Evolutionary conservation across 2,797 vertebrate species (phyloP).

Genomic region (Alauda arvensis): DNA sequence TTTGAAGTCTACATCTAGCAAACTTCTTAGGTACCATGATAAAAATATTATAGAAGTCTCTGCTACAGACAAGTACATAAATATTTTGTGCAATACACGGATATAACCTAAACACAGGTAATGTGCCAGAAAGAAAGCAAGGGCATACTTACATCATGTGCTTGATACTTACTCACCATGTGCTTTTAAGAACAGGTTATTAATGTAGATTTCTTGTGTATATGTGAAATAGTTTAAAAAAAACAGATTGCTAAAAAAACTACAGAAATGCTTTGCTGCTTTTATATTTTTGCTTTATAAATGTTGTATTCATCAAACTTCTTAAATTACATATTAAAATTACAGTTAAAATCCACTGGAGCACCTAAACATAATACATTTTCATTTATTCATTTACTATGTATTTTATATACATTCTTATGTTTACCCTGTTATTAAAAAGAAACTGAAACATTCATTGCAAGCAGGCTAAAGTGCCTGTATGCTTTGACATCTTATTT

Average conservation of each 20-base stretch:
- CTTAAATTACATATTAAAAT: not conserved
- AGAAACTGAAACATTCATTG: not conserved
- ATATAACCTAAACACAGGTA: not conserved
- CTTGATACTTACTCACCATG: not conserved
- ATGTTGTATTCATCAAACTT: not conserved
- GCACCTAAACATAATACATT: not conserved
- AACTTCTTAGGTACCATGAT: not conserved
- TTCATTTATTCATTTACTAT: not conserved
- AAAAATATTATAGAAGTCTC: not conserved
- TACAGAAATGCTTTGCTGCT: not conserved
- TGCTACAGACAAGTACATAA: not conserved
- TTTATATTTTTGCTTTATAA: not conserved
- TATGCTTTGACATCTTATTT: not conserved
- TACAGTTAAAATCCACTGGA: not conserved
- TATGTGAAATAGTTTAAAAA: not conserved
- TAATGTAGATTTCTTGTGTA: not conserved
- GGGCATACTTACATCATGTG: rapidly evolving
- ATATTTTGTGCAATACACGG: not conserved
- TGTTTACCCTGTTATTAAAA: not conserved
- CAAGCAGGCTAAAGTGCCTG: not conserved
- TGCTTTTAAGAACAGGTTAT: not conserved
- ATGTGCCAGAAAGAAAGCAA: not conserved
- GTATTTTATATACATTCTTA: not conserved
- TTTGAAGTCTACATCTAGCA: not conserved
- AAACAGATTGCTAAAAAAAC: not conserved